Percentiles rank a stretch among this genome's conserved stretches.
These are phyloP conservation scores for Phrynocephalus versicolor DNA, from an alignment of 2,113 vertebrate species.

Conservation along the genomic window DNA sequence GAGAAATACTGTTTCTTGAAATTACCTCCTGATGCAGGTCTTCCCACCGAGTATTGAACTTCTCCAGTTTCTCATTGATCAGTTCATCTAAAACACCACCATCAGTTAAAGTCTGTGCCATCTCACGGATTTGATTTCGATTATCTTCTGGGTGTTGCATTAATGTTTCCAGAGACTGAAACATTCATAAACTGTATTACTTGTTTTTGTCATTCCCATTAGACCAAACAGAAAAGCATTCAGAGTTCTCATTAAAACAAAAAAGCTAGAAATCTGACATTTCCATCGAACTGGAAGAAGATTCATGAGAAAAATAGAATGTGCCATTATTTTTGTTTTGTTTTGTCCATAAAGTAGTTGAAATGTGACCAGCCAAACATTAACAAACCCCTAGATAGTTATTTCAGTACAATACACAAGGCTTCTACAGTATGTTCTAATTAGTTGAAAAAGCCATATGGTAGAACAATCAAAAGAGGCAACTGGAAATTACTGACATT, in stretches of 20 bases:
- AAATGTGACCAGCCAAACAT: background rate
- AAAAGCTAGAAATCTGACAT: background rate
- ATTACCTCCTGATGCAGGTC: conserved; percentile 90
- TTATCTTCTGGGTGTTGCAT: conserved; percentile 95
- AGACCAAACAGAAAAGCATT: conserved; percentile 3
- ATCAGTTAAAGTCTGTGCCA: conserved; percentile 96
- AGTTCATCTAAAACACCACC: conserved; percentile 96
- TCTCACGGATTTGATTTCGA: conserved; percentile 91
- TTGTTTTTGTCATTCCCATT: conserved; percentile 11
- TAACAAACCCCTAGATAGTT: background rate
- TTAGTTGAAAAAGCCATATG: background rate
- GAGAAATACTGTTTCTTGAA: conserved; percentile 4
- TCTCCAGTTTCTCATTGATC: conserved; percentile 93
- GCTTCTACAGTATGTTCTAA: background rate
- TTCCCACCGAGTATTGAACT: conserved; percentile 92
- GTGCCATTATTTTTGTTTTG: background rate
- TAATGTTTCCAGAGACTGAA: conserved; percentile 86
- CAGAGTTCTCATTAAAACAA: background rate
- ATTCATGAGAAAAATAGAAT: background rate
- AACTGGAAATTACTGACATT: background rate
- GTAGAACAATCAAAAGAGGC: background rate
- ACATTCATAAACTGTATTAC: conserved; percentile 38
- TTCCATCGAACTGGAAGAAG: background rate
- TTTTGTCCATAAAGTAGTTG: background rate
- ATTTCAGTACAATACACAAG: background rate